Conservation (phyloP, 2,113 vertebrate species). For the Capreolus pygargus region DNA sequence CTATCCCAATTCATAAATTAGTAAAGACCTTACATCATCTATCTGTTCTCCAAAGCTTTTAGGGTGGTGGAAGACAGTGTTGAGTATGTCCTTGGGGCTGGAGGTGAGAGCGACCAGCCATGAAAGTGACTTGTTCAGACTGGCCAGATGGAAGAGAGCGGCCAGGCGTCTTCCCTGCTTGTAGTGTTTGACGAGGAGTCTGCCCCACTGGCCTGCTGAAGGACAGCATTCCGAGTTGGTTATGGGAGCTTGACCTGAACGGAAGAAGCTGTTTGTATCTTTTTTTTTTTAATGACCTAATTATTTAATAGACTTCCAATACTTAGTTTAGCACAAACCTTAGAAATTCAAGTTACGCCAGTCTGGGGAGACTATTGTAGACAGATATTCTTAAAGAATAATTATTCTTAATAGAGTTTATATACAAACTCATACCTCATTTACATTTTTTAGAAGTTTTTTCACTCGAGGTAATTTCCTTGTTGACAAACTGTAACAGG, state of each 20-base stretch:
- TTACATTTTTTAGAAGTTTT: too few relatives aligned
- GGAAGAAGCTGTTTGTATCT: background rate
- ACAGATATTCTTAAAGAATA: too few relatives aligned
- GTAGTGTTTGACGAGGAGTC: background rate
- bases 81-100: conserved; percentile 23
- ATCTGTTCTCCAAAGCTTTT: background rate
- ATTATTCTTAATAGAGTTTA: too few relatives aligned
- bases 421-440: too few relatives aligned
- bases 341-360: too few relatives aligned
- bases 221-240: background rate
- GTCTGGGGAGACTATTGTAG: too few relatives aligned
- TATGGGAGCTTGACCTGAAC: background rate
- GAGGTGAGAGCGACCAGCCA: background rate
- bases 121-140: background rate
- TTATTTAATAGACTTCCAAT: too few relatives aligned
- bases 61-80: background rate
- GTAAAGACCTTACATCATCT: conserved; percentile 53
- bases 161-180: background rate
- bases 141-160: background rate
- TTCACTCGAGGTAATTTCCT: too few relatives aligned
- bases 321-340: too few relatives aligned
- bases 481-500: too few relatives aligned
- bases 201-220: background rate
- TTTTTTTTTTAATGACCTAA: background rate
- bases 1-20: conserved; percentile 48